A percentile compares a stretch with the other conserved stretches of the same genome.
These are phyloP conservation scores for Pluvianellus socialis DNA, from an alignment of 2,113 vertebrate genomes.

Conservation along the genomic window DNA sequence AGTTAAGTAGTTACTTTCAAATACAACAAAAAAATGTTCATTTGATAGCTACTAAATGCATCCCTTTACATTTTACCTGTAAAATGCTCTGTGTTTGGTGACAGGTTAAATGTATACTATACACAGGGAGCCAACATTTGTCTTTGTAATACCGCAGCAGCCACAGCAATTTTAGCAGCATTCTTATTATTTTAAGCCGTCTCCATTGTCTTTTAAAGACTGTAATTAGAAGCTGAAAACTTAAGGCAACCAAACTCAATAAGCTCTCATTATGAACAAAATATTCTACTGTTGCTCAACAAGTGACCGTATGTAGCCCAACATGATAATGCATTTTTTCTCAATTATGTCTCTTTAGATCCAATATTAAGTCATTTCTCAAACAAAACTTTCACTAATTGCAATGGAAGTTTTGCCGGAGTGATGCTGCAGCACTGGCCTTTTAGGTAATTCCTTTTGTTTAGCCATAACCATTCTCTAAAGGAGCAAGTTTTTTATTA, in stretches of 20 bases:
- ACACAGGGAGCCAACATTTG: constrained; percentile 57
- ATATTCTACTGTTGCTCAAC: constrained; percentile 58
- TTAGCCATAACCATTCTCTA: neutral
- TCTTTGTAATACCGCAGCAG: constrained; percentile 56
- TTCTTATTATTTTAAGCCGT: constrained; percentile 75
- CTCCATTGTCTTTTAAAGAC: constrained; percentile 76
- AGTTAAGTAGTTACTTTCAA: constrained; percentile 63
- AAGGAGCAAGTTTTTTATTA: neutral
- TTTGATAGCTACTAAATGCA: constrained; percentile 55
- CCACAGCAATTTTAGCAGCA: constrained; percentile 56
- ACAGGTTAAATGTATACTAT: constrained; percentile 70
- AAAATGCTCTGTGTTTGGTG: constrained; percentile 68
- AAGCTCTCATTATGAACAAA: constrained; percentile 59
- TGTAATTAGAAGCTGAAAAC: constrained; percentile 73
- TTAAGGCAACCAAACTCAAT: constrained; percentile 60
- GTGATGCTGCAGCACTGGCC: neutral
- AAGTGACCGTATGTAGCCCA: constrained; percentile 43
- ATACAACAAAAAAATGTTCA: constrained; percentile 53
- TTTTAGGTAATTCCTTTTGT: neutral
- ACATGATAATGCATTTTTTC: constrained; percentile 3
- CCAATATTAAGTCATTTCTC: neutral
- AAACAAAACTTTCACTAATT: neutral
- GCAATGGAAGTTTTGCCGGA: neutral
- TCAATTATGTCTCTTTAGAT: neutral
- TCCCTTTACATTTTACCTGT: constrained; percentile 68